These are phyloP conservation scores for Microplitis deprimator DNA, from an alignment of 2,888 invertebrate genomes.

Conservation along the genomic window DNA sequence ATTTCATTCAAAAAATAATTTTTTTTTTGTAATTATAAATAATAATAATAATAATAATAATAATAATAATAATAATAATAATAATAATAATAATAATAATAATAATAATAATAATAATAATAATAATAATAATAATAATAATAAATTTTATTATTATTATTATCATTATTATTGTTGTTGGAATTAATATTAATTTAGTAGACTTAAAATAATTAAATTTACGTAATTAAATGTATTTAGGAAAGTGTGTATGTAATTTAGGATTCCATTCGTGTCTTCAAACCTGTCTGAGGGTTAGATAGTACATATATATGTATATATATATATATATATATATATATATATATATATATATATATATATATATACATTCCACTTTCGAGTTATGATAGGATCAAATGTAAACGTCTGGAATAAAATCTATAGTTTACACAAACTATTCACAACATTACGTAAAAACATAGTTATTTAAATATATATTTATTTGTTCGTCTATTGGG, in stretches of 20 bases:
- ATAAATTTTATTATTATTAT: no score
- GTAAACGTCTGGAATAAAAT: background rate
- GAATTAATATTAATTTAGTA: background rate
- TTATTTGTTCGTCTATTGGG: no score
- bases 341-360: slow-evolving; percentile 7
- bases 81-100: no score
- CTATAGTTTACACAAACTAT: slow-evolving; percentile 8
- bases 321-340: no score
- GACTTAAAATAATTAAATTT: background rate
- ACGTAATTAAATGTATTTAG: background rate
- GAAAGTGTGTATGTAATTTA: background rate
- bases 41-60: no score
- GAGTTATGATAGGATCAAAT: slow-evolving; percentile 13
- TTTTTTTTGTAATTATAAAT: background rate
- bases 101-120: no score
- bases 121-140: no score
- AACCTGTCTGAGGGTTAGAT: background rate
- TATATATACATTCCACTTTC: background rate
- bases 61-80: no score
- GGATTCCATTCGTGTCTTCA: slow-evolving; percentile 9
- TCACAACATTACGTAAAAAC: background rate
- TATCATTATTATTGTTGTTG: no score
- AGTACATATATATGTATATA: background rate
- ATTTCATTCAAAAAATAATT: background rate
- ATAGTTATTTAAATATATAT: background rate